A percentile compares a stretch with the other conserved stretches of the same genome.
These are phyloP conservation scores for Macrocentrus cingulum DNA, from an alignment of 1,140 invertebrate genomes.

Conservation along the genomic window DNA sequence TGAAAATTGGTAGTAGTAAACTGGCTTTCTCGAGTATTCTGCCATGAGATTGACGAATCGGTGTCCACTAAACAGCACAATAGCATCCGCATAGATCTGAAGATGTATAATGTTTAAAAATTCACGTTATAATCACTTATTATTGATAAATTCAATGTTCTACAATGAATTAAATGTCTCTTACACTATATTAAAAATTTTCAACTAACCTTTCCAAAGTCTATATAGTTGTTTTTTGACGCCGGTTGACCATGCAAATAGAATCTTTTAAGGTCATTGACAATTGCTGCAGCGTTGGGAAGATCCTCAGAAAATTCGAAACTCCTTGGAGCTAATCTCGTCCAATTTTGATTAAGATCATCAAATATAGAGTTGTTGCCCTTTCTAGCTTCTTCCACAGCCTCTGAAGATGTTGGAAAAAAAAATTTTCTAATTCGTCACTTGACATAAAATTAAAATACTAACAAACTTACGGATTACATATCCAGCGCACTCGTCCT, in stretches of 20 bases:
- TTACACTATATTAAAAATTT: neutral
- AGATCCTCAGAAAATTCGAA: conserved; percentile 30
- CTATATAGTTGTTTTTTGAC: neutral
- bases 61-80: conserved; percentile 15
- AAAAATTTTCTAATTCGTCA: neutral
- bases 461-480: conserved; percentile 37
- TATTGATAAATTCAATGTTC: too few species aligned
- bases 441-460: too few species aligned
- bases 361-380: conserved; percentile 51
- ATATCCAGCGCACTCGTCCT: conserved; percentile 66
- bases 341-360: conserved; percentile 59
- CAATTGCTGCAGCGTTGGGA: neutral
- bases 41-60: conserved; percentile 18
- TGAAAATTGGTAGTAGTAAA: conserved; percentile 26
- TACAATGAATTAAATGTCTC: too few species aligned
- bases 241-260: conserved; percentile 12
- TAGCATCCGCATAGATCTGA: conserved; percentile 22
- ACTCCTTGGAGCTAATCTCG: conserved; percentile 59
- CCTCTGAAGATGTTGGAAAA: conserved; percentile 40
- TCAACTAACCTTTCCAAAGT: neutral
- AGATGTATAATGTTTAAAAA: neutral
- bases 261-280: conserved; percentile 9
- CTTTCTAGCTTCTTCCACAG: conserved; percentile 38
- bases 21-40: conserved; percentile 13
- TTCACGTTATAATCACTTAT: neutral